A percentile compares a stretch with the other conserved stretches of the same genome.
phyloP scores from a whole-genome alignment of 2,888 invertebrate genomes.

The Epistrophe grossulariae region DNA sequence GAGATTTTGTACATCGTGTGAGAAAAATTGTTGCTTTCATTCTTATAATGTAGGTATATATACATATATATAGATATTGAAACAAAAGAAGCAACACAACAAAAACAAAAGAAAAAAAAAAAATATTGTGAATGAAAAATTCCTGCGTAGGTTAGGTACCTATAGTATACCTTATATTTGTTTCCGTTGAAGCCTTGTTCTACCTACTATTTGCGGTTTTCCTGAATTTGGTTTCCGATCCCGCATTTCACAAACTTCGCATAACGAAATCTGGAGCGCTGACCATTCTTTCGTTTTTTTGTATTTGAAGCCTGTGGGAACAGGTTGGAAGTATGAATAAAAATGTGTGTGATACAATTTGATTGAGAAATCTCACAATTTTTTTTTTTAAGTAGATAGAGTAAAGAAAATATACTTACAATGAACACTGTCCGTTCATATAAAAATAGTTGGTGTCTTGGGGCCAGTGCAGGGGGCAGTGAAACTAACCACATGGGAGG shows the following conservation, averaged over 20 bases:
- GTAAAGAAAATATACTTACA: slow-evolving; percentile 29
- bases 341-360: slow-evolving; percentile 69
- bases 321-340: slow-evolving; percentile 54
- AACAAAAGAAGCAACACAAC: slow-evolving; percentile 22
- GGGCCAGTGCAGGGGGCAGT: slow-evolving; percentile 2
- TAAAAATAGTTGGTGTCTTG: neutral
- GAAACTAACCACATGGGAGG: slow-evolving; percentile 10
- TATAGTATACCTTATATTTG: slow-evolving; percentile 8
- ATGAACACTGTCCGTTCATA: neutral
- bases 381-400: slow-evolving; percentile 6
- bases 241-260: slow-evolving; percentile 10
- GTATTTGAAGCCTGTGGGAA: slow-evolving; percentile 49
- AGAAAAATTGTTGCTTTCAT: slow-evolving; percentile 31
- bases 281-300: slow-evolving; percentile 30
- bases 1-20: neutral
- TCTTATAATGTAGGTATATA: neutral
- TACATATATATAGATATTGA: no score
- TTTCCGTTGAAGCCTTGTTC: slow-evolving; percentile 70
- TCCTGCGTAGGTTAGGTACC: slow-evolving; percentile 6
- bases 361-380: slow-evolving; percentile 72
- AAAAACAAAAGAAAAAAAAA: slow-evolving; percentile 24
- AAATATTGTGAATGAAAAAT: slow-evolving; percentile 63
- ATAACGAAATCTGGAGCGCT: slow-evolving; percentile 40
- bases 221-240: slow-evolving; percentile 65
- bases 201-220: slow-evolving; percentile 58